A percentile compares a stretch with the other conserved stretches of the same genome.
phyloP scores from a whole-genome alignment of 2,113 vertebrate genomes.

The Saccopteryx leptura region DNA sequence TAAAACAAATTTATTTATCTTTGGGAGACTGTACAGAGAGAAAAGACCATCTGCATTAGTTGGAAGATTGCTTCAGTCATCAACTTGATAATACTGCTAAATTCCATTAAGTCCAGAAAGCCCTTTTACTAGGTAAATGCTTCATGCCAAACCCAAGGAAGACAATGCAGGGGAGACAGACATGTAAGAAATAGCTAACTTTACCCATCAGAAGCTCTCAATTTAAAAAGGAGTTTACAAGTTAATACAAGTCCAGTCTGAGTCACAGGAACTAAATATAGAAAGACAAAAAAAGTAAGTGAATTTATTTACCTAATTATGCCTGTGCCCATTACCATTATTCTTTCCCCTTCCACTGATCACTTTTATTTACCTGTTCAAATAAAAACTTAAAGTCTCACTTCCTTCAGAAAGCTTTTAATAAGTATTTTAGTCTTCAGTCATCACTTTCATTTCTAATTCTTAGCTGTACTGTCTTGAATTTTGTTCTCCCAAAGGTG shows the following conservation, averaged over 20 bases:
- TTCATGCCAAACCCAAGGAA: constrained; percentile 19
- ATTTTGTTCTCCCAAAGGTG: not conserved
- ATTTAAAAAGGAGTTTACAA: not conserved
- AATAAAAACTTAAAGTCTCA: not conserved
- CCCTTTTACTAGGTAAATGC: not conserved
- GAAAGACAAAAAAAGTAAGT: not conserved
- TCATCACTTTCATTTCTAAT: not conserved
- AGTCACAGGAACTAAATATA: constrained; percentile 2
- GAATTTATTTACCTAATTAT: constrained; percentile 12
- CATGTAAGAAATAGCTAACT: not conserved
- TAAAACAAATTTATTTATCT: constrained; percentile 49
- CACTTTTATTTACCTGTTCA: not conserved
- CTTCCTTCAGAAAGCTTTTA: not conserved
- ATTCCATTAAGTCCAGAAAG: constrained; percentile 12
- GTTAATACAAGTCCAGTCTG: constrained; percentile 18
- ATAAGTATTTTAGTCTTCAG: not conserved
- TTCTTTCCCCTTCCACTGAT: not conserved
- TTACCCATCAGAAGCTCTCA: not conserved
- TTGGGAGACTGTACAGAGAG: not conserved
- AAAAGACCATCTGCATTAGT: not conserved
- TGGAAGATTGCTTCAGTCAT: not conserved
- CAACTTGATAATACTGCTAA: not conserved
- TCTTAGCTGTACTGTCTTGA: not conserved
- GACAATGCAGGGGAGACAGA: not conserved
- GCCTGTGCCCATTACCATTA: not conserved